Percentiles rank a stretch among this genome's conserved stretches.
Evolutionary conservation across 2,113 vertebrate species (phyloP).

Genomic region (Tichodroma muraria): DNA sequence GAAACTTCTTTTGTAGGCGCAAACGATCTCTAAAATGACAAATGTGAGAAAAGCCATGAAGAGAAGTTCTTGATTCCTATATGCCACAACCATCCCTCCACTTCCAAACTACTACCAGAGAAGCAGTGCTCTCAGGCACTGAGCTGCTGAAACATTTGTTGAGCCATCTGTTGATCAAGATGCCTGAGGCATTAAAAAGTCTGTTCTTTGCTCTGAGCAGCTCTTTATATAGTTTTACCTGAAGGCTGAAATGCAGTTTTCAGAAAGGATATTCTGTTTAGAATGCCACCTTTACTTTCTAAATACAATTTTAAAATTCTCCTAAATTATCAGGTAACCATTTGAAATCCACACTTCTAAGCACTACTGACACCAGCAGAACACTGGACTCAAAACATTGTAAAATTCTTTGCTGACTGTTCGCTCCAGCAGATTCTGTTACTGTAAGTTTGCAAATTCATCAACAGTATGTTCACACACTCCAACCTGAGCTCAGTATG

Average conservation of each 20-base stretch:
- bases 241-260: background rate
- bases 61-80: background rate
- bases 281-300: rapidly evolving
- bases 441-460: background rate
- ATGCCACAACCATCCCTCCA: background rate
- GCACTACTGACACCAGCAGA: background rate
- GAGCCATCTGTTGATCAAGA: background rate
- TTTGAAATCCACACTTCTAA: background rate
- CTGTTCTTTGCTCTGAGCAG: background rate
- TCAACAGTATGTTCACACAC: background rate
- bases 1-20: slow-evolving; percentile 96
- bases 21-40: slow-evolving; percentile 84
- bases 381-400: rapidly evolving
- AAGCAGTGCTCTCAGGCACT: background rate
- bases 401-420: background rate
- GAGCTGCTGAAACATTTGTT: background rate
- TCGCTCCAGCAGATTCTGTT: background rate
- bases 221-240: background rate
- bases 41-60: background rate
- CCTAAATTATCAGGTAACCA: background rate
- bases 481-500: rapidly evolving
- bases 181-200: background rate
- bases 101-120: background rate
- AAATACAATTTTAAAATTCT: background rate
- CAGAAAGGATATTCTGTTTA: background rate